phyloP scores from a whole-genome alignment of 2,797 vertebrate species.

The Pseudotriccus pelzelni region DNA sequence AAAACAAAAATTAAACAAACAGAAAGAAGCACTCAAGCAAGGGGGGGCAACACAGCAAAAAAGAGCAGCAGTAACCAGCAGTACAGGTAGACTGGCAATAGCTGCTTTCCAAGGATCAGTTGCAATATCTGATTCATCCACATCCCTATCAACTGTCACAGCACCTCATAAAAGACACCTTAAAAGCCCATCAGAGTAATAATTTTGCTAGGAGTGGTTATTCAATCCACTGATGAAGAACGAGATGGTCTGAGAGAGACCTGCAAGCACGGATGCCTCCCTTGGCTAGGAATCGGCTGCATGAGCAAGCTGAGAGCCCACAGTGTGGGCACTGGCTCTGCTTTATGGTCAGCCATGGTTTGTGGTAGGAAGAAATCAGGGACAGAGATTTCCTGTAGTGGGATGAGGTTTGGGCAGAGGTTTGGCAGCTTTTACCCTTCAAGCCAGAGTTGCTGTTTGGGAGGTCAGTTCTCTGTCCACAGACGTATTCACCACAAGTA shows the following conservation, averaged over 20 bases:
- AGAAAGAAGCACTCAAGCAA: neutral
- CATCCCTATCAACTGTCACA: neutral
- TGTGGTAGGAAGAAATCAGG: constrained; percentile 8
- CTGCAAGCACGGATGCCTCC: neutral
- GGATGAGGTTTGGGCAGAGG: neutral
- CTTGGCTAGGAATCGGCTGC: neutral
- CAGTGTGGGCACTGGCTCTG: neutral
- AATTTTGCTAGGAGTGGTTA: neutral
- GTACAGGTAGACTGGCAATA: neutral
- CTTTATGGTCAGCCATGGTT: neutral
- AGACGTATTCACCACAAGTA: neutral
- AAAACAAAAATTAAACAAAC: neutral
- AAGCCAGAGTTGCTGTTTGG: neutral
- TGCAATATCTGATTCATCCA: neutral
- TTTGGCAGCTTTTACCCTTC: neutral
- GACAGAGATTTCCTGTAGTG: neutral
- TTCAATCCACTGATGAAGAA: neutral
- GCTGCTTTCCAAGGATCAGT: neutral
- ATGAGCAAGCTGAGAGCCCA: neutral
- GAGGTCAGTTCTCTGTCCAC: neutral
- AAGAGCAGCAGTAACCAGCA: neutral
- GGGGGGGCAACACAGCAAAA: neutral
- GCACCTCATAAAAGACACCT: neutral
- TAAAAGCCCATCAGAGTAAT: neutral
- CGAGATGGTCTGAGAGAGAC: fast-evolving